Percentiles rank a stretch among this genome's conserved stretches.
phyloP scores from a whole-genome alignment of 2,888 invertebrate genomes.

The Melanargia galathea region DNA sequence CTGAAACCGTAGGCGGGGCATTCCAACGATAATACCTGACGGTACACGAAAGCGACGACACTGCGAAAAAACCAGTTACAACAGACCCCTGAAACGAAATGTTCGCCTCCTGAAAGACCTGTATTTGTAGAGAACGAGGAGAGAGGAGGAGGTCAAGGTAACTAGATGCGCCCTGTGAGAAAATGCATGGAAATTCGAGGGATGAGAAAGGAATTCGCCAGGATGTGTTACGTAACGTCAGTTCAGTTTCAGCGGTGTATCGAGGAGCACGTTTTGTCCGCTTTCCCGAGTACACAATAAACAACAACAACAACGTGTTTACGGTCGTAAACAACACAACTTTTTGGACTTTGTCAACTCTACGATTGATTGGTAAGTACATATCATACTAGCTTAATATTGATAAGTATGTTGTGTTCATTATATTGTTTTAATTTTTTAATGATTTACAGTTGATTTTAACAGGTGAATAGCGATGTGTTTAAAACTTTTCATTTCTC shows the following conservation, averaged over 20 bases:
- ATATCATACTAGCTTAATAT: slow-evolving; percentile 23
- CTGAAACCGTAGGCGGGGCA: slow-evolving; percentile 62
- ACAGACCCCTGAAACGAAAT: slow-evolving; percentile 44
- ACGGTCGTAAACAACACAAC: slow-evolving; percentile 69
- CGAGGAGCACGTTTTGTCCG: slow-evolving; percentile 56
- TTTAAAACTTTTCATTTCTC: no score
- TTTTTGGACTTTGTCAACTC: slow-evolving; percentile 47
- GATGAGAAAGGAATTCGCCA: slow-evolving; percentile 64
- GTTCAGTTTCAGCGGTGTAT: slow-evolving; percentile 61
- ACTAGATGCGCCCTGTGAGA: slow-evolving; percentile 50
- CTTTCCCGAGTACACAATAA: slow-evolving; percentile 59
- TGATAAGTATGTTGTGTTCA: background rate
- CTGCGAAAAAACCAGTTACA: slow-evolving; percentile 48
- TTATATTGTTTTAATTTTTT: background rate
- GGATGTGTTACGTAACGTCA: slow-evolving; percentile 77
- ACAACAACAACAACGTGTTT: slow-evolving; percentile 81
- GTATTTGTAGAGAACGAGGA: slow-evolving; percentile 21
- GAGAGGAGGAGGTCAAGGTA: slow-evolving; percentile 49
- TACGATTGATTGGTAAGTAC: slow-evolving; percentile 32
- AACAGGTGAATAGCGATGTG: no score
- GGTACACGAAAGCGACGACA: slow-evolving; percentile 61
- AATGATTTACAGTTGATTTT: background rate
- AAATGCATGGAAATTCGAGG: slow-evolving; percentile 60
- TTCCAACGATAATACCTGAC: slow-evolving; percentile 55
- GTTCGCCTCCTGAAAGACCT: slow-evolving; percentile 20